These are phyloP conservation scores for Origma solitaria DNA, from an alignment of 2,113 vertebrate species.

Conservation along the genomic window DNA sequence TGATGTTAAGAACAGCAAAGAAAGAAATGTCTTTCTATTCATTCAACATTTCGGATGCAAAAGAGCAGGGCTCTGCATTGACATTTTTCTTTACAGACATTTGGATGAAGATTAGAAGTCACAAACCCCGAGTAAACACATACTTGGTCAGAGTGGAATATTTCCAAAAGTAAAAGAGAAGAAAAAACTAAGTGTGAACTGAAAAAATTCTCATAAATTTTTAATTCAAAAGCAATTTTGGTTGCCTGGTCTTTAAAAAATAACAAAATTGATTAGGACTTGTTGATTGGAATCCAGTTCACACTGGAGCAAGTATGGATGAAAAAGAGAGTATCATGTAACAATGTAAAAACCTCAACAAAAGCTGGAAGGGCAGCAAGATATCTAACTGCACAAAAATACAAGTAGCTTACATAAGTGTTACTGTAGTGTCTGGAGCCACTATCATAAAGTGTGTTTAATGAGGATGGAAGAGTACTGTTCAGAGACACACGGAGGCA, in stretches of 20 bases:
- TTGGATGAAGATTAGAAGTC: constrained; percentile 16
- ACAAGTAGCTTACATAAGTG: neutral
- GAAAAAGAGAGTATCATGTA: neutral
- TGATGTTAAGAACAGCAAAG: neutral
- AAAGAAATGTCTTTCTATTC: neutral
- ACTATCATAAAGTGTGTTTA: neutral
- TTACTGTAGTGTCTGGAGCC: neutral
- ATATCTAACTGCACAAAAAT: neutral
- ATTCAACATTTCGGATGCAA: neutral
- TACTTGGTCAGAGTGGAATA: neutral
- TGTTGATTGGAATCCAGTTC: neutral
- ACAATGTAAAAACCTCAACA: neutral
- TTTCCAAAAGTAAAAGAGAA: neutral
- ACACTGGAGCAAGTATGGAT: neutral
- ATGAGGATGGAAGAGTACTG: neutral
- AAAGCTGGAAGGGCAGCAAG: neutral
- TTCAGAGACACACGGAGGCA: neutral
- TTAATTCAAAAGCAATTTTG: neutral
- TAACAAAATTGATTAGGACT: neutral
- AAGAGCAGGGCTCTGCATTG: neutral
- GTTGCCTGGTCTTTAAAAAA: neutral
- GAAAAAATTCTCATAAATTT: neutral
- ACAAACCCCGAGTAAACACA: neutral
- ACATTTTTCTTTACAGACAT: constrained; percentile 3
- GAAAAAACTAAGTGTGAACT: neutral